Conservation (phyloP, 2,888 invertebrate genomes). For the Acanthosoma haemorrhoidale region DNA sequence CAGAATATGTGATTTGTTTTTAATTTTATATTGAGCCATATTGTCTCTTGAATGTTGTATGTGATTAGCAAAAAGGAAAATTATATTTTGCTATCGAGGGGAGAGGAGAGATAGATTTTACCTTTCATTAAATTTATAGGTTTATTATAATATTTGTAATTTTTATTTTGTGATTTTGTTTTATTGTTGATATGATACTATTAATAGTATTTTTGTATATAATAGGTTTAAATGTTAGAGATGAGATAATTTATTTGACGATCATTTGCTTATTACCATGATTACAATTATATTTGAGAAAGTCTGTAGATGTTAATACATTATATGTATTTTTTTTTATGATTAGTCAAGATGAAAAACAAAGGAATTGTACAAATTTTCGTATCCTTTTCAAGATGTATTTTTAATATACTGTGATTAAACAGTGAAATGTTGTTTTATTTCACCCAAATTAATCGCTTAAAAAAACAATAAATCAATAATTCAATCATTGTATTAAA, state of each 20-base stretch:
- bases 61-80: background rate
- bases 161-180: background rate
- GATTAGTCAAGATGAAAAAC: background rate
- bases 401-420: background rate
- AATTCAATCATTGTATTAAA: too few relatives aligned
- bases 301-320: background rate
- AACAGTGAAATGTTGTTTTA: background rate
- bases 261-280: background rate
- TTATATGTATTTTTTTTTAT: background rate
- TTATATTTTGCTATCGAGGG: background rate
- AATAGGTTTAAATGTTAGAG: background rate
- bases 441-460: background rate
- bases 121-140: background rate
- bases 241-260: constrained; percentile 10
- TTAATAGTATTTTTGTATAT: background rate
- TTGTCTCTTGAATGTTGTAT: background rate
- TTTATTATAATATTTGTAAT: background rate
- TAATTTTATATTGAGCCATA: background rate
- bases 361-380: background rate
- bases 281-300: background rate
- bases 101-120: background rate
- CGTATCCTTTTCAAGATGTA: background rate
- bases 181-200: background rate
- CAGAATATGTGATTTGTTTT: background rate
- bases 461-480: too few relatives aligned